Base-by-base conservation (phyloP, 2,113 vertebrate species). In the Chinchilla lanigera region DNA sequence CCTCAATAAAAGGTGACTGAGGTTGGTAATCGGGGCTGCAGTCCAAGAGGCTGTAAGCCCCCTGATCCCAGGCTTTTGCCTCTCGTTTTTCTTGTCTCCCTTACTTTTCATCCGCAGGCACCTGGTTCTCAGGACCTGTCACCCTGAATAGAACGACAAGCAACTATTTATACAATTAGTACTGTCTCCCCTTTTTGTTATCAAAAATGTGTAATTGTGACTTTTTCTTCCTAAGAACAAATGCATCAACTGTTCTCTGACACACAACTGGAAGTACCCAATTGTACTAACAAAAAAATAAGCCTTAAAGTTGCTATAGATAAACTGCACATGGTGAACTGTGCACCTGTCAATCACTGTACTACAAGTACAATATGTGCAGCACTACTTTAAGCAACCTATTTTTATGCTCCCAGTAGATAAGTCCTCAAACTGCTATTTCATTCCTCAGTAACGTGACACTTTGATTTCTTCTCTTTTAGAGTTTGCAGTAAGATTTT, bases 191-290 rank as follows among this genome's bases (percentile, higher is more conserved):
- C 54, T 28, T 50, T 86, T 20, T 50, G 24, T 33, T 52, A 80
- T n/a, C 69, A 83, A 69, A 91, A 93, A 84, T 35, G 35, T 30
- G 0, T 41, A 91, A 89, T 65, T 44, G 20, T 63, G 69, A 61
- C 47, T 63, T 78, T 17, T 54, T n/a, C 28, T 69, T 69, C 73
- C 35, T 88, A 75, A 71, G 94, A 97, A 93, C 24, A 92, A 35
- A 85, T 35, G 4, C 28, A 50, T 73, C 60, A 33, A 58, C 38
- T 87, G 19, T 84, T 93, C 24, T 44, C 58, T 94, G 89, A 50
- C 7, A 83, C 4, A 35, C 12, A 50, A 73, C 0, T 47, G 67
- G 19, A 61, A 77, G 54, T 50, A 90, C 24, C 24, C 86, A 92
- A 83, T 0, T 61, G 22, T 52, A 24, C 3, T 52, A 38, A 71